Evolutionary conservation across 2,797 vertebrate genomes (phyloP).

Genomic region (Serranus cabrilla): DNA sequence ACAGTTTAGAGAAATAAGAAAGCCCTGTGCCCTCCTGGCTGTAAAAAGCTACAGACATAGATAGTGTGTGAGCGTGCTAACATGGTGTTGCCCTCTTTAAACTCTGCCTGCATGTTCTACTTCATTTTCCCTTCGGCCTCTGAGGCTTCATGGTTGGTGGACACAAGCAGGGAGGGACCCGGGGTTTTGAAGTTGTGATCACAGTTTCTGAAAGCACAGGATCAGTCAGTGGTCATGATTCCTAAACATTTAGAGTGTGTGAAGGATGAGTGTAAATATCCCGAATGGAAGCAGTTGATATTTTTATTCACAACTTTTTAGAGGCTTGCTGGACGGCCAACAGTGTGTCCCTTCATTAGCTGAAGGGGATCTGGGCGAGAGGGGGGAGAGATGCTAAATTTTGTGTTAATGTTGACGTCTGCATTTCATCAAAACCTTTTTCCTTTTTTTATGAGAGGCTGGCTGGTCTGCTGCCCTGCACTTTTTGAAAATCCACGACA

Average conservation of each 20-base stretch:
- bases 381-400: conserved; percentile 78
- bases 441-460: conserved; percentile 48
- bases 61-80: conserved; percentile 43
- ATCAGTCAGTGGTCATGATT: conserved; percentile 82
- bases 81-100: conserved; percentile 22
- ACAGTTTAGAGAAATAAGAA: not conserved
- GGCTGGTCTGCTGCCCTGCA: conserved; percentile 56
- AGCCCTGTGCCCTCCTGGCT: not conserved
- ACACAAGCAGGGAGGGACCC: conserved; percentile 68
- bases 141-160: conserved; percentile 69
- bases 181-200: conserved; percentile 79
- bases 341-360: conserved; percentile 85
- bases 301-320: conserved; percentile 85
- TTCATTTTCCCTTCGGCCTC: conserved; percentile 47
- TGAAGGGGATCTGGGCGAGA: conserved; percentile 69
- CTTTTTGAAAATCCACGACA: conserved; percentile 64
- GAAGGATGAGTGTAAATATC: conserved; percentile 85
- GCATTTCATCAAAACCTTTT: conserved; percentile 84
- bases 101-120: conserved; percentile 55
- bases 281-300: conserved; percentile 85
- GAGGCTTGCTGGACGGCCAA: conserved; percentile 78
- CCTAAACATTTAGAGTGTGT: conserved; percentile 84
- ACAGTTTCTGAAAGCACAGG: conserved; percentile 78
- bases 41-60: conserved; percentile 9
- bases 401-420: conserved; percentile 84